These are phyloP conservation scores for Pseudomyrmex flavicornis DNA, from an alignment of 1,140 invertebrate species.

Conservation along the genomic window DNA sequence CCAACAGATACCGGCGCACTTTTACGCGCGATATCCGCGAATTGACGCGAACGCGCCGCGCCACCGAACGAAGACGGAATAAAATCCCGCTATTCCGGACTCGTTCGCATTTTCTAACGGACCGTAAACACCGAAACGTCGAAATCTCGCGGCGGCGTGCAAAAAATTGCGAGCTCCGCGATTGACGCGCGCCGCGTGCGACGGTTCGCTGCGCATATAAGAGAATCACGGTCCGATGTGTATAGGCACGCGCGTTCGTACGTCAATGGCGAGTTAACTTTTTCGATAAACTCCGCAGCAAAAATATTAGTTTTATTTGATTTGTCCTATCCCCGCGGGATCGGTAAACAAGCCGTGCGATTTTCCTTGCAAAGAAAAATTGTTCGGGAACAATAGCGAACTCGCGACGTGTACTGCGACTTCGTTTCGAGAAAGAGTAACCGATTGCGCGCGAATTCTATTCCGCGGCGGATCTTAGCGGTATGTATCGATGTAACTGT, in stretches of 20 bases:
- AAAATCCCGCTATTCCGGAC: constrained; percentile 23
- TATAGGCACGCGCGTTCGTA: not conserved
- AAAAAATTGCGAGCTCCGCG: constrained; percentile 37
- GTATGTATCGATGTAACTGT: constrained; percentile 51
- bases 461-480: constrained; percentile 13
- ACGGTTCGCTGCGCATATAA: not conserved
- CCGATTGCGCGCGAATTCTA: constrained; percentile 19
- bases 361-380: no score
- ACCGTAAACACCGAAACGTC: constrained; percentile 21
- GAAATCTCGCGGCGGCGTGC: constrained; percentile 26
- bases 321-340: not conserved
- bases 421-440: constrained; percentile 14
- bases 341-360: not conserved
- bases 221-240: not conserved
- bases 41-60: constrained; percentile 41
- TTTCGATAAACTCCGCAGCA: not conserved
- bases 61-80: constrained; percentile 46
- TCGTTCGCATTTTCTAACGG: constrained; percentile 47
- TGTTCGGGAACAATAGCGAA: not conserved
- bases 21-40: constrained; percentile 47
- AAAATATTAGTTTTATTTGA: not conserved
- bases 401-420: not conserved
- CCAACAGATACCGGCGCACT: constrained; percentile 13
- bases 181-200: constrained; percentile 44
- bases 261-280: not conserved